Base-by-base conservation (phyloP, 92 coral and sea anemone genomes). In the Anthopleura xanthogrammica region DNA sequence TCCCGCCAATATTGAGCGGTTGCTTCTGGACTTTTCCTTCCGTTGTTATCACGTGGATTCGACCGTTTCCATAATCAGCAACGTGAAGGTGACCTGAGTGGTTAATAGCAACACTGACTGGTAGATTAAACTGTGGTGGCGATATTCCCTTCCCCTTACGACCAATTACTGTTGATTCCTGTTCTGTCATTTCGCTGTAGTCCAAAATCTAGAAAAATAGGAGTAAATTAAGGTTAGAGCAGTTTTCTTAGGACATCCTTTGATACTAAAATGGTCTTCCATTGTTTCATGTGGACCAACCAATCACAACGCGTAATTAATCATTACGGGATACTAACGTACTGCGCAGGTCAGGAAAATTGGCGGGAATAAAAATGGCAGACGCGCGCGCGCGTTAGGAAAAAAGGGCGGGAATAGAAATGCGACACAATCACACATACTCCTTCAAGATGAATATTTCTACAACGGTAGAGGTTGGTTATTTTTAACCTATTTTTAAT, bases 1-100 rank as follows among this genome's bases (percentile, higher is more conserved):
- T 95, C 85, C 98, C 98, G 80, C 95, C 97, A 80, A 95, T 64
- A 54, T 90, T 86, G n/a, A 95, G 90, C 6, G 98, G 98, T 58
- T 93, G 93, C 72, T 93, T 91, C 54, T 72, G 60, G 24, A 87
- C 77, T 52, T 85, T 85, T 43, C 98, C 98, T 24, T 84, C 85
- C 42, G 56, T 10, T 60, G 79, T 78, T 77, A 95, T 74, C 79
- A 95, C 85, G 56, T 94, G 98, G 72, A 94, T 84, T 66, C 98
- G 95, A 23, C 85, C 89, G 80, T 95, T 95, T 2, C 93, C 95
- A 81, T 92, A 92, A 86, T 95, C 98, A 57, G 95, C 95, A 36
- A 95, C 94, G 75, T 94, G 90, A 62, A 95, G 50, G 46, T 89
- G 79, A 20, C 94, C 92, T 85, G 80, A 86, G 74, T 83, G 55